Percentiles rank a stretch among this genome's conserved stretches.
Evolutionary conservation across 2,113 vertebrate species (phyloP).

Genomic region (Ranitomeya variabilis): DNA sequence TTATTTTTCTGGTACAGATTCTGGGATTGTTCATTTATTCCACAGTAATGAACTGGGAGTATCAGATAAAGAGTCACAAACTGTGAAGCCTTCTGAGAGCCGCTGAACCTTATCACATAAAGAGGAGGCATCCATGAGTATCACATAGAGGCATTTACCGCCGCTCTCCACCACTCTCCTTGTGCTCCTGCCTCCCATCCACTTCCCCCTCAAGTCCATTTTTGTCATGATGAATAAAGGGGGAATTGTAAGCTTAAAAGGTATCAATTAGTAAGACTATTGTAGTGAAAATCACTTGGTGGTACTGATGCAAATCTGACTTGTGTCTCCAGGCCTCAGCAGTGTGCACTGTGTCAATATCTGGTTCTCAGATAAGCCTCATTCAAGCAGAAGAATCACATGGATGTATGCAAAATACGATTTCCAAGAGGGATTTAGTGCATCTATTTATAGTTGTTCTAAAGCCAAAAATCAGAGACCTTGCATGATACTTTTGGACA

Average conservation of each 20-base stretch:
- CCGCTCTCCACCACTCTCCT: conserved; percentile 71
- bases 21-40: conserved; percentile 69
- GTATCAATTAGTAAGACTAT: conserved; percentile 36
- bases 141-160: conserved; percentile 69
- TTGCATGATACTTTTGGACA: background rate
- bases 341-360: conserved; percentile 23
- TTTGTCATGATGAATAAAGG: conserved; percentile 69
- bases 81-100: conserved; percentile 78
- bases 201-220: conserved; percentile 64
- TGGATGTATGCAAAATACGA: background rate
- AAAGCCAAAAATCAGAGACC: background rate
- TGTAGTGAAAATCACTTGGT: conserved; percentile 27
- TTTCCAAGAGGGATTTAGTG: background rate
- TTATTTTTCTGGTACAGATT: conserved; percentile 70
- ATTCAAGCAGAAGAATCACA: background rate
- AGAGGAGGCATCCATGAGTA: conserved; percentile 72
- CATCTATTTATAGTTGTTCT: background rate
- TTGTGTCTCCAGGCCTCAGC: background rate
- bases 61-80: conserved; percentile 72
- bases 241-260: conserved; percentile 29
- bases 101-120: conserved; percentile 74
- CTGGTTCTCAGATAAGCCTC: background rate
- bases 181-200: conserved; percentile 62
- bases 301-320: conserved; percentile 35
- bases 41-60: conserved; percentile 71